Evolutionary conservation across 2,888 invertebrate species (phyloP), one percentile per base, ranked within the genome.

Genomic region (Euzetes globulus): DNA sequence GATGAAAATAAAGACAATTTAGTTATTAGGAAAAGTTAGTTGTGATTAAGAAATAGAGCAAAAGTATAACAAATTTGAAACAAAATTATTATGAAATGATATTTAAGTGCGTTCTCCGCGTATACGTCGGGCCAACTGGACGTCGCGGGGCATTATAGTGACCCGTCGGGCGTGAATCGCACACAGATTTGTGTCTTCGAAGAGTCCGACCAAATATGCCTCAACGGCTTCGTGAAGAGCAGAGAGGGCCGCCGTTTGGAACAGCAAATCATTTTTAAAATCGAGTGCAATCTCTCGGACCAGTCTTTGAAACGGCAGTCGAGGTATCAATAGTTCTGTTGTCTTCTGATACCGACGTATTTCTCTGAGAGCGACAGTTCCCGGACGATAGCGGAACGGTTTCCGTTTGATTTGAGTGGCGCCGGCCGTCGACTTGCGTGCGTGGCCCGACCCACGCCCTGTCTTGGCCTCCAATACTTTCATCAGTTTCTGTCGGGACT

Each of bases 81-180:
- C n/a, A n/a, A n/a, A n/a, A n/a, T n/a, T n/a, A n/a, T n/a, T n/a
- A n/a, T n/a, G n/a, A n/a, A n/a, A n/a, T 4, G 17, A 17, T 5
- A 5, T n/a, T 50, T 17, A 50, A 19, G 19, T 71, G 6, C 52
- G 22, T 27, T 74, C 74, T 4, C 52, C 52, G 17, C 74, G 19
- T 45, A 74, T 74, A 11, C 74, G 27, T 47, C 41, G 65, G 25
- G 70, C 37, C 47, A 75, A 25, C 33, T 65, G 63, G 13, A 75
- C 75, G 27, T 75, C 75, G 29, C 72, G 13, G 13, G 75, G 75
- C 75, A 75, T 75, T 13, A 75, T 74, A 0, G 75, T 75, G n/a
- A 75, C 74, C 29, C 75, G 17, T 5, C 52, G 19, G 9, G 73
- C 75, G 33, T 75, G 75, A 22, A 75, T 75, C n/a, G 60, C 55